Conservation (phyloP, 1,140 invertebrate species). For the Medauroidea extradentata region DNA sequence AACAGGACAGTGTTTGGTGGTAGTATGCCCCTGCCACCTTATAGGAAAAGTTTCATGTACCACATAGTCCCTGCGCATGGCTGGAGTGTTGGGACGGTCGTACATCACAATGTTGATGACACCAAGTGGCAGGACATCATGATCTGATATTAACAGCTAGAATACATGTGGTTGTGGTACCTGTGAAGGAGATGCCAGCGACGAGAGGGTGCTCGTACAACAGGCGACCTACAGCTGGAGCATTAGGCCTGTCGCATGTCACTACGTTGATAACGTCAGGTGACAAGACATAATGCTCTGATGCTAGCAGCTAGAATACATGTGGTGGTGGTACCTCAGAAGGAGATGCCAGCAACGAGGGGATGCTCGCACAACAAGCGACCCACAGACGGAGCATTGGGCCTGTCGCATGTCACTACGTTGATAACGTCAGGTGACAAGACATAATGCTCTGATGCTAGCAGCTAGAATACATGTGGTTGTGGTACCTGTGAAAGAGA, state of each 20-base stretch:
- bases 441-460: too few relatives aligned
- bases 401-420: constrained; percentile 76
- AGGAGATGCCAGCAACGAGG: too few relatives aligned
- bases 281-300: too few relatives aligned
- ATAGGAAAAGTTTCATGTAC: constrained; percentile 77
- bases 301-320: too few relatives aligned
- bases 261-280: constrained; percentile 92
- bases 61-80: constrained; percentile 81
- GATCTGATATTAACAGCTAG: too few relatives aligned
- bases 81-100: constrained; percentile 65
- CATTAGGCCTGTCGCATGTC: constrained; percentile 72
- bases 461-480: too few relatives aligned
- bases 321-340: too few relatives aligned
- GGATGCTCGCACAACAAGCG: constrained; percentile 81
- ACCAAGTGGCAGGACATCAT: too few relatives aligned
- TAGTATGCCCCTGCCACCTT: too few relatives aligned
- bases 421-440: constrained; percentile 85
- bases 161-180: too few relatives aligned
- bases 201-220: constrained; percentile 81
- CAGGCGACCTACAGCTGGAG: constrained; percentile 74
- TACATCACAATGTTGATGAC: constrained; percentile 90
- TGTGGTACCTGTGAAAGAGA: constrained; percentile 96
- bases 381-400: constrained; percentile 76
- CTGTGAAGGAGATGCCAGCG: too few relatives aligned
- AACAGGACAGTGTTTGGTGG: too few relatives aligned